Evolutionary conservation across 2,797 vertebrate species (phyloP), one percentile per base, ranked within the genome.

Genomic region (Ceryle rudis): DNA sequence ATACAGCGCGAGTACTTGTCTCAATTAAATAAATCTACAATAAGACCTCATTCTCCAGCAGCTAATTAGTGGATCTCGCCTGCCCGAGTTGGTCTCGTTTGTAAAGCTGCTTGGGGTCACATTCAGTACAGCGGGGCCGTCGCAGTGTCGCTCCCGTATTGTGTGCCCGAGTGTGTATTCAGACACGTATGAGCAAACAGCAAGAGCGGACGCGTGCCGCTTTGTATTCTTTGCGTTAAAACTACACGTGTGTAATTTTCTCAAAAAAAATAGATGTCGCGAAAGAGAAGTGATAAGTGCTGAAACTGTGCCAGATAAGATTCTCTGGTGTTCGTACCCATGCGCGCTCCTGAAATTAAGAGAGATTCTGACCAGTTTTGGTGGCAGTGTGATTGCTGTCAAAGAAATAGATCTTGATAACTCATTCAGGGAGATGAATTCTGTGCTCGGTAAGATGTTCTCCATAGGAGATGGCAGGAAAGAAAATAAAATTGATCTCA

Each of bases 1-100:
- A 61, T 75, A 77, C 66, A 58, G n/a, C 78, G 23, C 42, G 10
- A 80, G 23, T 31, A 28, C 61, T 95, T 69, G 20, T 84, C 70
- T 73, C 74, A 80, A 87, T 94, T 86, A 84, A 95, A 81, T 82
- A 93, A 84, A 96, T 86, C 18, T 82, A 33, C 80, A 86, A 77
- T 93, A 89, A 81, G 55, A 71, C 55, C 58, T 93, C 42, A 3
- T 93, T 81, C 69, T 93, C 37, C 67, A 82, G 70, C 57, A 89
- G 49, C 26, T 78, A 57, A 6, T 82, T 64, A 61, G 79, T 37
- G 41, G 85, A 33, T 60, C 51, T 71, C 8, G 11, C 55, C 49
- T 61, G 62, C 41, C 33, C 31, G 74, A 91, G 64, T 84, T 83
- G 23, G 62, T 46, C 54, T 79, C 0, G 0, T 89, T 81, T 46